A percentile compares a stretch with the other conserved stretches of the same genome.
These are phyloP conservation scores for Toxonevra muliebris DNA, from an alignment of 2,888 invertebrate genomes.

Conservation along the genomic window DNA sequence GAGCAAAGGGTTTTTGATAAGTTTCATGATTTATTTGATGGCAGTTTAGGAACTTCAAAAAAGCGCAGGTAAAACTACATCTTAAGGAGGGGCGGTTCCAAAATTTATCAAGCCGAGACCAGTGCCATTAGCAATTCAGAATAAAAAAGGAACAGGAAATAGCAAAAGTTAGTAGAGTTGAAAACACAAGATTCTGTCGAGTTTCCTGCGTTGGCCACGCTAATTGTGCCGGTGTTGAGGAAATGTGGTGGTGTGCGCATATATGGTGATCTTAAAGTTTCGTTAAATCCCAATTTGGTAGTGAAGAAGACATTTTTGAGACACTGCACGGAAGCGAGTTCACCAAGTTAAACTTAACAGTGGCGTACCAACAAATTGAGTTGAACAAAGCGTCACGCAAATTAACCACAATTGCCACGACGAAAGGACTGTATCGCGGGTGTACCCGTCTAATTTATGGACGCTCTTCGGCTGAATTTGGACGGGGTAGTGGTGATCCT, in stretches of 20 bases:
- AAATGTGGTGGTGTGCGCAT: slow-evolving; percentile 45
- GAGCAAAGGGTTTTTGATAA: neutral
- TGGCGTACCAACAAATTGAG: no score
- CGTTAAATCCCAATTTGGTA: slow-evolving; percentile 43
- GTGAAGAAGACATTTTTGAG: slow-evolving; percentile 44
- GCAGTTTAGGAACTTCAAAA: neutral
- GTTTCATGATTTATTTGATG: slow-evolving; percentile 3
- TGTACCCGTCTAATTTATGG: slow-evolving; percentile 51
- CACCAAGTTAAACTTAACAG: slow-evolving; percentile 50
- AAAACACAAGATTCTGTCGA: slow-evolving; percentile 34
- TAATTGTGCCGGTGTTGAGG: slow-evolving; percentile 57
- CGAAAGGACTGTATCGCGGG: slow-evolving; percentile 39
- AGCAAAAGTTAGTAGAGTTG: slow-evolving; percentile 27
- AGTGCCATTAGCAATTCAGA: slow-evolving; percentile 29
- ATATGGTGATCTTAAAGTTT: slow-evolving; percentile 38
- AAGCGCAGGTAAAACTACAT: neutral
- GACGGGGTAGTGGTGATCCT: slow-evolving; percentile 37
- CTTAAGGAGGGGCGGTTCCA: slow-evolving; percentile 14
- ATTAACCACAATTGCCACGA: slow-evolving; percentile 48
- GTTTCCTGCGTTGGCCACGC: slow-evolving; percentile 49
- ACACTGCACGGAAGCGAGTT: slow-evolving; percentile 18
- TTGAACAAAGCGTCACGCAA: slow-evolving; percentile 47
- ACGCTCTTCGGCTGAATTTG: slow-evolving; percentile 57
- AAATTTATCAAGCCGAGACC: slow-evolving; percentile 34
- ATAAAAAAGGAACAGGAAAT: slow-evolving; percentile 31